Base-by-base conservation (phyloP, 2,888 invertebrate genomes). In the Busseola fusca region DNA sequence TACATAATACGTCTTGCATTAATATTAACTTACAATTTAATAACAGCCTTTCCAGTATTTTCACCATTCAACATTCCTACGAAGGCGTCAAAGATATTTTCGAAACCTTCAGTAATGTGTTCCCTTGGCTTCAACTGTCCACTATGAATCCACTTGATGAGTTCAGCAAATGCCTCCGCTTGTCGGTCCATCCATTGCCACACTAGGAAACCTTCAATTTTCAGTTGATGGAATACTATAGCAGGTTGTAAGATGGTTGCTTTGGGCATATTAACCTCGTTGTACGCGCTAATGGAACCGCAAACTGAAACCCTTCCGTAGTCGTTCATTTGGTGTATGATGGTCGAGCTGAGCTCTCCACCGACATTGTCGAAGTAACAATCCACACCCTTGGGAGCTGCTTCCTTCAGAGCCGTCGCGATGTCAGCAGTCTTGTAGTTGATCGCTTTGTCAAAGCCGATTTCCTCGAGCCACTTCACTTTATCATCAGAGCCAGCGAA, bases 321-420 rank as follows among this genome's bases (percentile, higher is more conserved):
- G 0, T 69, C 70, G 73, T 96, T 97, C 97, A 97, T 97, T 81
- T 96, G 96, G 52, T 90, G 90, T 0, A 97, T 92, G 7, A 97
- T 96, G 0, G 90, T 89, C 64, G 94, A 95, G 59, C 97, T 96
- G 30, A 97, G 93, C 71, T 96, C 96, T 10, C 97, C 97, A 42
- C 97, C 97, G 25, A 97, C 97, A 89, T 97, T 97, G 87, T 98
- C 98, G 88, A 97, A 97, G 87, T 97, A 98, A 85, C 97, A 97
- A 87, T 98, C 97, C 0, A 97, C 92, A 18, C 97, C 97, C n/a
- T 97, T 91, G 0, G 97, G 97, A 4, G 86, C 86, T 9, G 86
- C 86, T 79, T 72, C 57, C 27, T 96, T 95, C 34, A 98, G 90
- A 14, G 95, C 96, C 18, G 97, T 82, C 80, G 96, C 88, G 27